phyloP scores from a whole-genome alignment of 2,888 invertebrate genomes.

The Platycheirus albimanus region DNA sequence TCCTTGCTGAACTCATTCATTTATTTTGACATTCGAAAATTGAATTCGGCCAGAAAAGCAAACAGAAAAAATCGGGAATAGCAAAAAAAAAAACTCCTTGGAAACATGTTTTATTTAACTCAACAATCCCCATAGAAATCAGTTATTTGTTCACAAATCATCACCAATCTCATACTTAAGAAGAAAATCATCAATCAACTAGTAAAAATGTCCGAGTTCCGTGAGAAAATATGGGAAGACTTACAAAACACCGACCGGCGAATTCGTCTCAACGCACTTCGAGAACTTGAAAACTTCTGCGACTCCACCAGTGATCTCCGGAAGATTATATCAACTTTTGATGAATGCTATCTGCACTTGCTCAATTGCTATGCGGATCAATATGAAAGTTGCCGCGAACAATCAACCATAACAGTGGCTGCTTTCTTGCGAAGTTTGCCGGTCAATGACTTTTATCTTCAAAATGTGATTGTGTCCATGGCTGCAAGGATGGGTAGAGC shows the following conservation, averaged over 20 bases:
- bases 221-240: slow-evolving; percentile 40
- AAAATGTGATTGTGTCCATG: slow-evolving; percentile 89
- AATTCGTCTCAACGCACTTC: slow-evolving; percentile 69
- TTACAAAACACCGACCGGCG: slow-evolving; percentile 69
- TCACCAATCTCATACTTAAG: background rate
- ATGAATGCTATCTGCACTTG: slow-evolving; percentile 80
- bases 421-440: slow-evolving; percentile 83
- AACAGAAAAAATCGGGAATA: no score
- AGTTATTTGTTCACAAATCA: background rate
- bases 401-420: slow-evolving; percentile 77
- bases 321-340: slow-evolving; percentile 76
- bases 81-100: background rate
- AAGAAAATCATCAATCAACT: background rate
- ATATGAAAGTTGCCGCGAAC: slow-evolving; percentile 80
- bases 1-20: background rate
- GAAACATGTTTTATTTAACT: background rate
- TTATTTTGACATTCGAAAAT: background rate
- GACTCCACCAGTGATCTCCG: slow-evolving; percentile 48
- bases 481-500: slow-evolving; percentile 90
- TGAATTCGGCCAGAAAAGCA: no score
- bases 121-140: background rate
- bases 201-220: slow-evolving; percentile 38
- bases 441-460: slow-evolving; percentile 88
- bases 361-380: slow-evolving; percentile 81
- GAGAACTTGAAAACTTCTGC: slow-evolving; percentile 68